Conservation (phyloP, 2,888 invertebrate genomes). For the Pandemis heparana region DNA sequence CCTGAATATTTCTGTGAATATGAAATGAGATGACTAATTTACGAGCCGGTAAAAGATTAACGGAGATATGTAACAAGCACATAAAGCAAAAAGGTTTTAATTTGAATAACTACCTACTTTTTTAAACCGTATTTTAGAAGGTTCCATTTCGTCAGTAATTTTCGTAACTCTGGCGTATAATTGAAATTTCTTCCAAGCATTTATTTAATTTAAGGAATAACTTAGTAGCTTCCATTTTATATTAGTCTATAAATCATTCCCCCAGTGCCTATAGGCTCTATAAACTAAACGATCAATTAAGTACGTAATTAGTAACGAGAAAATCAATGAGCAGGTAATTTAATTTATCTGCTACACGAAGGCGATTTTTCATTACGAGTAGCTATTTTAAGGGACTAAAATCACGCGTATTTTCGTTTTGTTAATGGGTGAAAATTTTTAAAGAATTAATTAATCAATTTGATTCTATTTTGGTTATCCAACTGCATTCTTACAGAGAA, state of each 20-base stretch:
- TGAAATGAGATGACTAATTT: constrained; percentile 31
- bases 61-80: constrained; percentile 11
- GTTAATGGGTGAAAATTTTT: too few relatives aligned
- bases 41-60: constrained; percentile 13
- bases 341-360: constrained; percentile 67
- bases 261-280: constrained; percentile 64
- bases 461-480: too few relatives aligned
- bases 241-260: constrained; percentile 69
- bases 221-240: constrained; percentile 25
- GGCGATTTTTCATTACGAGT: constrained; percentile 32
- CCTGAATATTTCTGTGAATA: constrained; percentile 26
- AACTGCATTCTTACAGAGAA: too few relatives aligned
- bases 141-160: not conserved
- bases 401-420: constrained; percentile 10
- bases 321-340: constrained; percentile 80
- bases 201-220: constrained; percentile 20
- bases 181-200: constrained; percentile 5
- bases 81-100: not conserved
- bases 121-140: not conserved
- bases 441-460: too few relatives aligned
- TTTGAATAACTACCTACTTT: constrained; percentile 8
- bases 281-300: constrained; percentile 79
- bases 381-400: constrained; percentile 9
- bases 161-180: not conserved
- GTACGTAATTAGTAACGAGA: constrained; percentile 70